Evolutionary conservation across 2,888 invertebrate species (phyloP).

Genomic region (Melanostoma scalare): DNA sequence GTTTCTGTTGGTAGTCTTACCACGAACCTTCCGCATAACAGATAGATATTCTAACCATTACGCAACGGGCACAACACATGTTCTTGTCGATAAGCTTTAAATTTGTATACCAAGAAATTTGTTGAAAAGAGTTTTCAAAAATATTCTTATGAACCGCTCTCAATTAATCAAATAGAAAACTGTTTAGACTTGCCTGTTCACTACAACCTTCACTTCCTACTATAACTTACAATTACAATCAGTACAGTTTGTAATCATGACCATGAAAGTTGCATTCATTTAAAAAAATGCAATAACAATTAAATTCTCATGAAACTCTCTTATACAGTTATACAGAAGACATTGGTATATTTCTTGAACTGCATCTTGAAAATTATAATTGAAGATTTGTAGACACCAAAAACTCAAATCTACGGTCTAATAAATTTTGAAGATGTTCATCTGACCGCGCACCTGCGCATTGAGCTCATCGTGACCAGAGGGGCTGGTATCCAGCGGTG

Average conservation of each 20-base stretch:
- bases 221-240: too few relatives aligned
- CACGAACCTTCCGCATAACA: too few relatives aligned
- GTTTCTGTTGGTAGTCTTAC: too few relatives aligned
- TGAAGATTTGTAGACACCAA: conserved; percentile 48
- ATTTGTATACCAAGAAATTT: too few relatives aligned
- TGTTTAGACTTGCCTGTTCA: too few relatives aligned
- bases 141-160: too few relatives aligned
- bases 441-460: conserved; percentile 67
- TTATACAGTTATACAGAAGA: conserved; percentile 9
- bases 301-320: conserved; percentile 27
- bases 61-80: too few relatives aligned
- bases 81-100: too few relatives aligned
- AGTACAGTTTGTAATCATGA: conserved; percentile 22
- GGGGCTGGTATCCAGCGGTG: conserved; percentile 32
- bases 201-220: too few relatives aligned
- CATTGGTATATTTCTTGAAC: conserved; percentile 20
- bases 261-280: conserved; percentile 40
- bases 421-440: conserved; percentile 69
- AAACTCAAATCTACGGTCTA: conserved; percentile 63
- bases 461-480: conserved; percentile 60
- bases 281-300: conserved; percentile 29
- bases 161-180: too few relatives aligned
- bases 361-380: conserved; percentile 13
- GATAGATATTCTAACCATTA: too few relatives aligned
- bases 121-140: too few relatives aligned